Percentiles rank a stretch among this genome's conserved stretches.
Evolutionary conservation across 2,888 invertebrate species (phyloP).

Genomic region (Kuschelorhynchus macadamiae): DNA sequence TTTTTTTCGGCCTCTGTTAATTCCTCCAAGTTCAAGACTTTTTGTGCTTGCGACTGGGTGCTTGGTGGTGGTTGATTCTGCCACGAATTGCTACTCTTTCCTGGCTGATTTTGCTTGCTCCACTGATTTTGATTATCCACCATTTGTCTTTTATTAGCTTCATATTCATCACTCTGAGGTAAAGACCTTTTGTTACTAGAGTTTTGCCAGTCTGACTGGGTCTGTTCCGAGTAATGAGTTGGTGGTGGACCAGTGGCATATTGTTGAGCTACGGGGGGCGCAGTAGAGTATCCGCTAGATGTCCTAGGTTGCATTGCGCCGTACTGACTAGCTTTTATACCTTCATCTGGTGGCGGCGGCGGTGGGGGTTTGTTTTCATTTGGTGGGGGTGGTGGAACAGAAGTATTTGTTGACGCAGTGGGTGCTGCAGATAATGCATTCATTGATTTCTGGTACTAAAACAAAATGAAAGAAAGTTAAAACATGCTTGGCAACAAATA

Average conservation of each 20-base stretch:
- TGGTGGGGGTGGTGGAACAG: conserved; percentile 51
- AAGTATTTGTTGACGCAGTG: conserved; percentile 43
- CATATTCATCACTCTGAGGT: conserved; percentile 9
- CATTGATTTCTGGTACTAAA: conserved; percentile 72
- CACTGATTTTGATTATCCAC: conserved; percentile 31
- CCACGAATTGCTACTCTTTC: conserved; percentile 11
- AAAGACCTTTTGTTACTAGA: conserved; percentile 51
- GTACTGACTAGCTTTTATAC: conserved; percentile 38
- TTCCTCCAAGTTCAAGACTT: conserved; percentile 61
- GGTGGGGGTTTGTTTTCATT: conserved; percentile 67
- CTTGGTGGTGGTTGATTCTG: conserved; percentile 27
- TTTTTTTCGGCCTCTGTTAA: conserved; percentile 81
- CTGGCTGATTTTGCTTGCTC: conserved; percentile 14
- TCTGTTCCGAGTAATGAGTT: conserved; percentile 54
- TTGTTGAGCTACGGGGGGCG: conserved; percentile 26
- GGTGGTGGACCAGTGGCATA: conserved; percentile 40
- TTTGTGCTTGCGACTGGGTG: conserved; percentile 28
- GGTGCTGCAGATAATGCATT: conserved; percentile 61
- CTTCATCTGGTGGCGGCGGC: conserved; percentile 66
- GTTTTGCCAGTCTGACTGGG: conserved; percentile 48
- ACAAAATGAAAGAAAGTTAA: conserved; percentile 56
- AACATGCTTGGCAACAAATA: neutral
- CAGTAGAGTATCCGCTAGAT: conserved; percentile 14
- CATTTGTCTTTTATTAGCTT: conserved; percentile 41
- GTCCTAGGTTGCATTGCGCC: neutral